Evolutionary conservation across 2,797 vertebrate species (phyloP), one percentile per base, ranked within the genome.

Genomic region (Thaleichthys pacificus): DNA sequence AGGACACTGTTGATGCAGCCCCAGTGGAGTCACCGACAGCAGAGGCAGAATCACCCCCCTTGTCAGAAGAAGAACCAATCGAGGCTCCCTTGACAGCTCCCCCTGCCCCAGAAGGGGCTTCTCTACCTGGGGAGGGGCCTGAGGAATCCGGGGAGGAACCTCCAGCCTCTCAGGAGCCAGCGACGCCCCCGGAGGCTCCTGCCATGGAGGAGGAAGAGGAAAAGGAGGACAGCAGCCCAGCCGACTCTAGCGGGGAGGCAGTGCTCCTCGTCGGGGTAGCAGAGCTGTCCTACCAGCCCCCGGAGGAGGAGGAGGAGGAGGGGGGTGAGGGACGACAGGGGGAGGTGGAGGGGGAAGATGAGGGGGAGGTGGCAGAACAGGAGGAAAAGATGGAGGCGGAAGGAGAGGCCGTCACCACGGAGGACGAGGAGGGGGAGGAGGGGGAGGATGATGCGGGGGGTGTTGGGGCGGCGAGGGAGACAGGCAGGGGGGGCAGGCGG

Each of bases 391-490:
- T 38, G 3, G 69, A 72, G 9, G 75, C 73, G 28, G 61, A 68
- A 8, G 94, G 93, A 54, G 93, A 92, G 86, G 38, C 38, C 11
- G 38, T 9, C 8, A 42, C 38, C 38, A 76, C 42, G 3, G 67
- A 70, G 12, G 75, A 72, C 21, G 61, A 24, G 24, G 24, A 24
- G 57, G 93, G 92, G 77, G 94, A 24, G 24, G 24, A 24, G 57
- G 93, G 92, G 77, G 94, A 92, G 0, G 93, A 94, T 67, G 92
- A 75, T 87, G 92, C 81, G 35, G 82, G 90, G 17, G 92, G 94
- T 70, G 86, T 89, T 24, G 93, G 92, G 79, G 71, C 73, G 63
- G 72, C 74, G 4, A 70, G 76, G 66, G 68, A 68, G 78, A n/a
- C 78, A 69, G 61, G 24, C 26, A 80, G 74, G 60, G 60, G 61